Base-by-base conservation (phyloP, 2,113 vertebrate genomes). In the Xiphorhynchus elegans region DNA sequence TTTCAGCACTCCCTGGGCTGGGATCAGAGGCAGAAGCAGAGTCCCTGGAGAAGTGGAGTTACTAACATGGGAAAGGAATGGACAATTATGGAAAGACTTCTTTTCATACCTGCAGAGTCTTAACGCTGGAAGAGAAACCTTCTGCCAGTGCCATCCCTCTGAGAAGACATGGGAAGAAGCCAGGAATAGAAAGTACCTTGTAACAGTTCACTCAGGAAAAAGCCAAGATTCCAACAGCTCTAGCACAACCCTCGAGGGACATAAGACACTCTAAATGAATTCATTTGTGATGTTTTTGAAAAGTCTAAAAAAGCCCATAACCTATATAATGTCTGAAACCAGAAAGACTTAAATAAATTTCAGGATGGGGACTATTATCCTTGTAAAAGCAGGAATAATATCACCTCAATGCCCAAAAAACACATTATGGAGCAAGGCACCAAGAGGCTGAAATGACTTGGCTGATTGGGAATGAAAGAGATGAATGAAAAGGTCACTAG, bases 401-500 rank as follows among this genome's bases (percentile, higher is more conserved):
- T 25, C 50, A 62, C 4, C 6, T 13, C 21, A 9, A 3, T 40
- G 21, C 26, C 55, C 4, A 0, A 1, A 79, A 79, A 90, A 26
- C 15, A 40, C 31, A n/a, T 78, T 31, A 46, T 9, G 29, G 35
- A 62, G 55, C 46, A 77, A 83, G 50, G 53, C 62, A 80, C 19
- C 42, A 53, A 70, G 46, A 62, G 28, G 28, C 11, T 39, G 16
- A 44, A 78, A 66, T 7, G 58, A 62, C 28, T 46, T 49, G 23
- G 9, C 18, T 80, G 20, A 69, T 18, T 23, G 69, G 42, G 12
- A 25, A 52, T 58, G 56, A 81, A 89, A 87, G 29, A 25, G 7
- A 79, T 53, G 67, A 87, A 76, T 53, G 88, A 77, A 92, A 88
- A 92, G 33, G 59, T 73, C 88, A 64, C 44, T 40, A 9, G 35